phyloP scores from a whole-genome alignment of 2,888 invertebrate species.

The Imbricaverruca yamaguchii region DNA sequence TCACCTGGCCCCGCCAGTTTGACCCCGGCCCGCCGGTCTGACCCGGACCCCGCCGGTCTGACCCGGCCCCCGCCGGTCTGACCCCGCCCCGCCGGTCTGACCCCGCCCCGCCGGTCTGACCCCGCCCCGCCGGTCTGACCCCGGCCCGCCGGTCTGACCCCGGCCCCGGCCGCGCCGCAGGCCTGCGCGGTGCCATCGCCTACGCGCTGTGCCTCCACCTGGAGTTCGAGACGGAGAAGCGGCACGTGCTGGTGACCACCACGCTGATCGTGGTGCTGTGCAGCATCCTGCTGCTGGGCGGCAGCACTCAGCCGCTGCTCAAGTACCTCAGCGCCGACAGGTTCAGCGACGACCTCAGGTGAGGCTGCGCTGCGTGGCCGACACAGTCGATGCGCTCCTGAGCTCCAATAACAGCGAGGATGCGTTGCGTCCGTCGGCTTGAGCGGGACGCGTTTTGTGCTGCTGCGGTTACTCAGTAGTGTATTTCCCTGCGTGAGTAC shows the following conservation, averaged over 20 bases:
- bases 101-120: not conserved
- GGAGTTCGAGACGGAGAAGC: conserved; percentile 85
- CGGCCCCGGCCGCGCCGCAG: conserved; percentile 42
- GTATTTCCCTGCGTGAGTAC: too few species aligned
- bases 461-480: too few species aligned
- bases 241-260: conserved; percentile 93
- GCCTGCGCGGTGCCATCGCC: conserved; percentile 92
- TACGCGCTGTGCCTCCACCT: conserved; percentile 94
- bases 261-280: conserved; percentile 96
- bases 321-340: conserved; percentile 46
- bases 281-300: conserved; percentile 90
- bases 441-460: too few species aligned
- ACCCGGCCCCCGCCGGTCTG: too few species aligned
- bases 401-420: too few species aligned
- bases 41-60: too few species aligned
- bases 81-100: not conserved
- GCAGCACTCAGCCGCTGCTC: conserved; percentile 93
- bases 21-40: too few species aligned
- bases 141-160: not conserved
- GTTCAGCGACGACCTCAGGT: conserved; percentile 9
- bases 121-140: not conserved
- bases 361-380: not conserved
- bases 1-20: too few species aligned
- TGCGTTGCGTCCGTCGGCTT: too few species aligned
- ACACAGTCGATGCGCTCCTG: too few species aligned